A percentile compares a stretch with the other conserved stretches of the same genome.
These are phyloP conservation scores for Stigmatopora argus DNA, from an alignment of 2,113 vertebrate species.

Conservation along the genomic window DNA sequence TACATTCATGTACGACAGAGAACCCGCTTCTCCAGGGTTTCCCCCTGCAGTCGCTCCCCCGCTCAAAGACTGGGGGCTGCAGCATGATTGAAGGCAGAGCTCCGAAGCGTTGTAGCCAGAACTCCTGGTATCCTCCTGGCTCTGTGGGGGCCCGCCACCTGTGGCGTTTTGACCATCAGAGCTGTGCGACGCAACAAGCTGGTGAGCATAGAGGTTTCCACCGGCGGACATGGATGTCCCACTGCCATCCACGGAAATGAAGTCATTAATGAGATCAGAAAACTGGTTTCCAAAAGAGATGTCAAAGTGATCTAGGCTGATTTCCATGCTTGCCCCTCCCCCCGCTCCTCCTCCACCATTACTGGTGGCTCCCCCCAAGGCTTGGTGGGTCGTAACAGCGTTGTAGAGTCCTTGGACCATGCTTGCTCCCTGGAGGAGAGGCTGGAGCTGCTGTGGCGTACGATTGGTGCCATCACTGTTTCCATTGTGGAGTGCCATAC, in stretches of 20 bases:
- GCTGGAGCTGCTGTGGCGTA: constrained; percentile 74
- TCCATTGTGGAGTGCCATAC: constrained; percentile 70
- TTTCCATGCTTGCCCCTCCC: constrained; percentile 79
- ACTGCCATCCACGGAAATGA: constrained; percentile 93
- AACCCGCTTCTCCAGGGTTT: constrained; percentile 74
- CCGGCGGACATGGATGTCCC: constrained; percentile 71
- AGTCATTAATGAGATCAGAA: constrained; percentile 98
- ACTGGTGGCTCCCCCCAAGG: constrained; percentile 55
- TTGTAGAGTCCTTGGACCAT: constrained; percentile 95
- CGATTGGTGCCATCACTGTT: constrained; percentile 57
- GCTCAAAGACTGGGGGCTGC: constrained; percentile 87
- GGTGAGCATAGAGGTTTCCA: constrained; percentile 83
- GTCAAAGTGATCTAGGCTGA: constrained; percentile 98
- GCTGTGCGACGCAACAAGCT: constrained; percentile 80
- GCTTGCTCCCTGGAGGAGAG: constrained; percentile 81
- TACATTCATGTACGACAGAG: constrained; percentile 96
- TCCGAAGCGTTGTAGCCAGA: constrained; percentile 84
- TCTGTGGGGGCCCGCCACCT: constrained; percentile 55
- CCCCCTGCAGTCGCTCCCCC: constrained; percentile 59
- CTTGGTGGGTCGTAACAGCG: constrained; percentile 76
- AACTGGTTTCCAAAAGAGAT: constrained; percentile 99
- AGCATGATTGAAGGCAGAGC: constrained; percentile 90
- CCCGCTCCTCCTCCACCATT: constrained; percentile 72
- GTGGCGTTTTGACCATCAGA: constrained; percentile 71
- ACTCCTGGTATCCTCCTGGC: constrained; percentile 76